Base-by-base conservation (phyloP, 2,888 invertebrate species). In the Pollenia labialis region DNA sequence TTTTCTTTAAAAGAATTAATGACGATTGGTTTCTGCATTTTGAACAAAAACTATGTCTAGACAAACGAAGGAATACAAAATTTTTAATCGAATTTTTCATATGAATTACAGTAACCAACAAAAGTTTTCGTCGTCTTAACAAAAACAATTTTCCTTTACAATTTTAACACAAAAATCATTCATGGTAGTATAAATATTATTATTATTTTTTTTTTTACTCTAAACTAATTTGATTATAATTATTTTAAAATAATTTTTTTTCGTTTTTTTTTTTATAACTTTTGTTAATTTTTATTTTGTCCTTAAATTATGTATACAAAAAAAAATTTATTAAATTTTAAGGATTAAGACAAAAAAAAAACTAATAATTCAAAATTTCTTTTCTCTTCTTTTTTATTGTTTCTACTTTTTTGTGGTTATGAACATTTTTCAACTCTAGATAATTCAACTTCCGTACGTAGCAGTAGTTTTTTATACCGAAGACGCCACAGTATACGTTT, bases 401-500 rank as follows among this genome's bases (percentile, higher is more conserved):
- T 23, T 85, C 16, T 80, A 60, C 40, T 48, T 58, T 69, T 62
- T 75, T 72, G 32, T 23, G 46, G 40, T 64, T 44, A 50, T 23
- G 18, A 23, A 32, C 11, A 46, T 81, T 76, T 71, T 77, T 71
- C 77, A 64, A 66, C 80, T 46, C n/a, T 52, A 80, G 87, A 87
- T 87, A 84, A 84, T 66, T 74, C 87, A 50, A 81, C 81, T 52
- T 62, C 72, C 62, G 64, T 76, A 68, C 81, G 60, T 66, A 74
- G 83, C 69, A 79, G 82, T 69, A 82, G 82, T 79, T 84, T 77
- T 81, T 77, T 87, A 68, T 81, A 87, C 23, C 84, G 77, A 69
- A 74, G 88, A 77, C 89, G 88, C 50, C 90, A 89, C 54, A 90
- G 89, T 85, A 68, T 90, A 87, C 89, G 90, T 66, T 79, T 92